Evolutionary conservation across 2,797 vertebrate genomes (phyloP).

Genomic region (Thunnus albacares): DNA sequence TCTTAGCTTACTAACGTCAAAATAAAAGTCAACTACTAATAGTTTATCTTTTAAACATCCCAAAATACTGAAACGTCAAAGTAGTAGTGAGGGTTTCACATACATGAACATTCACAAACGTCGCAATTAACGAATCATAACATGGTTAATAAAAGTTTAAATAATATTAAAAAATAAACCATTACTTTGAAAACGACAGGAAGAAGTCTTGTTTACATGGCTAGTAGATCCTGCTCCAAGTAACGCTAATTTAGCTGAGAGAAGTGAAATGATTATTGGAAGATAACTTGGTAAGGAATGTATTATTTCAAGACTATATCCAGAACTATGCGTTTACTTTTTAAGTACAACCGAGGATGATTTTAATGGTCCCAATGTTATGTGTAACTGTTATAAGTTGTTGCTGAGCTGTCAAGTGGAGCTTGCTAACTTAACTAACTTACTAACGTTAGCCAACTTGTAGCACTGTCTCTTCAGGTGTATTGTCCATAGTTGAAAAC

Average conservation of each 20-base stretch:
- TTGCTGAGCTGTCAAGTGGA: constrained; percentile 23
- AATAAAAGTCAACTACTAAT: constrained; percentile 42
- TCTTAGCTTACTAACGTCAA: constrained; percentile 46
- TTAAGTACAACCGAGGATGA: fast-evolving
- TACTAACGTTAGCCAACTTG: constrained; percentile 25
- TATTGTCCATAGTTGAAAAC: background rate
- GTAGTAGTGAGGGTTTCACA: fast-evolving
- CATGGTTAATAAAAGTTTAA: background rate
- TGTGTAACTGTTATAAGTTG: background rate
- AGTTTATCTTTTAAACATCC: background rate
- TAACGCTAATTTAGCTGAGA: constrained; percentile 18
- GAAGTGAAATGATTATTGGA: constrained; percentile 38
- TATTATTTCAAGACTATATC: background rate
- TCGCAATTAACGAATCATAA: fast-evolving
- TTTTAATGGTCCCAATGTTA: background rate
- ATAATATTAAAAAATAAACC: background rate
- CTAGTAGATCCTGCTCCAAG: constrained; percentile 36
- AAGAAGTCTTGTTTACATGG: constrained; percentile 70
- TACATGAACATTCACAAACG: fast-evolving
- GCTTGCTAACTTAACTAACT: constrained; percentile 40
- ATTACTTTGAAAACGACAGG: constrained; percentile 65
- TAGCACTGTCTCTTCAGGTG: background rate
- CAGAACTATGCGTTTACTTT: fast-evolving
- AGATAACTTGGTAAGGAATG: constrained; percentile 32
- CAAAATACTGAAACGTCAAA: fast-evolving